A percentile compares a stretch with the other conserved stretches of the same genome.
Conservation (phyloP, 2,888 invertebrate species). For the Tetrapedia diversipes region DNA sequence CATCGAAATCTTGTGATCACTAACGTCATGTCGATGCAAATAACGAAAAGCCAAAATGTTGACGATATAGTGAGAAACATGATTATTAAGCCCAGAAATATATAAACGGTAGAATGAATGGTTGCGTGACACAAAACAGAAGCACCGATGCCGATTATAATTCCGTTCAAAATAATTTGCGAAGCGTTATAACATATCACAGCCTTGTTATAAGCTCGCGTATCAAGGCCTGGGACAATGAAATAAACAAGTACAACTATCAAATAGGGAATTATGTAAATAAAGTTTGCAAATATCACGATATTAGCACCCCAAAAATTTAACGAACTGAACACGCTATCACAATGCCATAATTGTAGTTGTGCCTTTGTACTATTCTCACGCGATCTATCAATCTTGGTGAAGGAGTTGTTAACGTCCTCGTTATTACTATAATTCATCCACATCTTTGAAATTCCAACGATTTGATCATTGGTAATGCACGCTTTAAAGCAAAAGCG, state of each 20-base stretch:
- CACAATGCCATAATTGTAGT: conserved; percentile 63
- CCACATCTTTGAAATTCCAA: background rate
- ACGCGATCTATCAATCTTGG: no score
- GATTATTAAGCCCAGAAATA: conserved; percentile 67
- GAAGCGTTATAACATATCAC: conserved; percentile 69
- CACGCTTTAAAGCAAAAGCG: background rate
- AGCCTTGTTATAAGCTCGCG: conserved; percentile 73
- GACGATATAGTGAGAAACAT: conserved; percentile 72
- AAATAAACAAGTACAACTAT: conserved; percentile 69
- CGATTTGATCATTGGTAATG: background rate
- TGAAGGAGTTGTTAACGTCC: background rate
- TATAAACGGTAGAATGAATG: conserved; percentile 47
- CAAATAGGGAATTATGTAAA: conserved; percentile 74
- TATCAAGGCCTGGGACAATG: conserved; percentile 61
- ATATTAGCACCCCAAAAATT: conserved; percentile 75
- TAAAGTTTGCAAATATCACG: conserved; percentile 72
- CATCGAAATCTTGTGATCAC: conserved; percentile 76
- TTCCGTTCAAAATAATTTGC: conserved; percentile 67
- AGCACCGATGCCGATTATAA: conserved; percentile 68
- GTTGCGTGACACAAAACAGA: conserved; percentile 68
- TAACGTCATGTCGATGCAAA: conserved; percentile 76
- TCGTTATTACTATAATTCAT: background rate
- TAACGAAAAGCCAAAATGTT: conserved; percentile 75
- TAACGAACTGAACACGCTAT: conserved; percentile 66
- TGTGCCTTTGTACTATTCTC: background rate